A percentile compares a stretch with the other conserved stretches of the same genome.
Evolutionary conservation across 2,888 invertebrate genomes (phyloP).

Genomic region (Lasius fuliginosus): DNA sequence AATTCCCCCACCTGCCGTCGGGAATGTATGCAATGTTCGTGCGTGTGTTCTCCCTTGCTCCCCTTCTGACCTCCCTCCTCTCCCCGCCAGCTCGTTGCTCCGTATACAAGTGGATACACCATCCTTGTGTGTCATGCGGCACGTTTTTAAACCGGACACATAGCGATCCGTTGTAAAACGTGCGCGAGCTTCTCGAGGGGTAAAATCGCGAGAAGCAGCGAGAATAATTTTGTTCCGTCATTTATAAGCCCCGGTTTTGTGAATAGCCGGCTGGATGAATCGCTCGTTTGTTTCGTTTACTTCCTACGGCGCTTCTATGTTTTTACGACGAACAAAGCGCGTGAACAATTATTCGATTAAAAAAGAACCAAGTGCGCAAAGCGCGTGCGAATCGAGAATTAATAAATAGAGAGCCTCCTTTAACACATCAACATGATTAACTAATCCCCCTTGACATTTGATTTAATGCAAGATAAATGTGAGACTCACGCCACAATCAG

Average conservation of each 20-base stretch:
- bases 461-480: not conserved
- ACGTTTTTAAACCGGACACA: conserved; percentile 51
- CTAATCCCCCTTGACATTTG: not conserved
- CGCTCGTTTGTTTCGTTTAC: conserved; percentile 1
- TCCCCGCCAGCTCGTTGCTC: conserved; percentile 35
- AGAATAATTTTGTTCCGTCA: conserved; percentile 39
- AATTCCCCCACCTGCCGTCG: conserved; percentile 62
- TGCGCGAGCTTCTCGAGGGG: conserved; percentile 30
- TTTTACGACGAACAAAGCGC: not conserved
- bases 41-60: conserved; percentile 36
- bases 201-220: conserved; percentile 26
- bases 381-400: not conserved
- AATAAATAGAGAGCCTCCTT: not conserved
- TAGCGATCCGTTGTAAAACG: conserved; percentile 51
- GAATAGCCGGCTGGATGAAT: not conserved
- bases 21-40: conserved; percentile 45
- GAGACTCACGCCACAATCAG: not conserved
- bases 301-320: not conserved
- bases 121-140: conserved; percentile 50
- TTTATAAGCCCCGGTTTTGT: conserved; percentile 15
- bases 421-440: not conserved
- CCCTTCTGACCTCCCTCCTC: conserved; percentile 8
- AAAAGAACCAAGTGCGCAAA: not conserved
- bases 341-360: not conserved
- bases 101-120: conserved; percentile 54